Evolutionary conservation across 2,888 invertebrate species (phyloP), one percentile per base, ranked within the genome.

Genomic region (Diaperis boleti): DNA sequence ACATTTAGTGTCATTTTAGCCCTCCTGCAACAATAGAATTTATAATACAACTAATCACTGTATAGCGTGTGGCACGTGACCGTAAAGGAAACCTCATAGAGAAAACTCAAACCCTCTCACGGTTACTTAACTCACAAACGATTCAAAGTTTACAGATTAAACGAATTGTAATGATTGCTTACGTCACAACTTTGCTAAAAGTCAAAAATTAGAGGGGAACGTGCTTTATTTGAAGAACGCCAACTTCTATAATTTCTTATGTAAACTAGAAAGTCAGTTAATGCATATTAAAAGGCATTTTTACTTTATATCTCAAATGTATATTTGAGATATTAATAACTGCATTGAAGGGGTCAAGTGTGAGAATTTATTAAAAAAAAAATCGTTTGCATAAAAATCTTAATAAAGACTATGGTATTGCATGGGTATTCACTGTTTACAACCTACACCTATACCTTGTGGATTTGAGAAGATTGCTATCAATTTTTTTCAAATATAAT

Each of bases 21-120:
- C 60, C 57, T 52, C 18, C 63, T 63, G 69, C 63, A 66, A 69
- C 72, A 72, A 72, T 67, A 62, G 65, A 68, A 68, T 71, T 69
- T 69, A 67, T 73, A 75, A 77, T 76, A 72, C 73, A 76, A 75
- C 76, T 77, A 77, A 77, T 77, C 72, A 72, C 67, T 67, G 69
- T 66, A 74, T 74, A 66, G 76, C 74, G 74, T 75, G 74, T 62
- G 68, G 70, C 76, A 75, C 76, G 76, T 76, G 76, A 71, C 73
- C 56, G 56, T 64, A 59, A 55, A 57, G 20, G 52, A 37, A 55
- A 50, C 49, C 55, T 49, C 52, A 61, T 47, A 41, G 44, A 59
- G 57, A 54, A 62, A 47, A 60, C 54, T 37, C 56, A 59, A 42
- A 44, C 68, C 62, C 67, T 62, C 63, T 67, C 65, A 67, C 64